Evolutionary conservation across 2,888 invertebrate genomes (phyloP).

Genomic region (Synanthedon vespiformis): DNA sequence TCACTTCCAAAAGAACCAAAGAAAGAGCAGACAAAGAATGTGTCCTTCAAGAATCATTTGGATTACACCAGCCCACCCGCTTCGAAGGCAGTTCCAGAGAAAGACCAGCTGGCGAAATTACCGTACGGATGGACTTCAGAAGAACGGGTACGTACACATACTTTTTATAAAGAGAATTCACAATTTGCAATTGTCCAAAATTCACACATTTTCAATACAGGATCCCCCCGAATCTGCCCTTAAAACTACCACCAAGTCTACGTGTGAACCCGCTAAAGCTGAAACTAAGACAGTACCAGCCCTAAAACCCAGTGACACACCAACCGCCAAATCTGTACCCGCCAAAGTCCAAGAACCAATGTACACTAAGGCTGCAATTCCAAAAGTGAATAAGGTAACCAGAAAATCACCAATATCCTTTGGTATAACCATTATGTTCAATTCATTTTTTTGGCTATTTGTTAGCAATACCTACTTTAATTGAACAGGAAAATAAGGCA

Average conservation of each 20-base stretch:
- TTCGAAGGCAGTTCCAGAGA: constrained; percentile 58
- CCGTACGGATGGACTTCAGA: constrained; percentile 61
- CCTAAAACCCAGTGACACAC: constrained; percentile 38
- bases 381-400: constrained; percentile 44
- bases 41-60: constrained; percentile 63
- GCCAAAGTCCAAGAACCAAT: constrained; percentile 53
- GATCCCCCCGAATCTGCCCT: constrained; percentile 38
- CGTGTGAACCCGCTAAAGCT: constrained; percentile 38
- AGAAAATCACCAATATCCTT: no score
- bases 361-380: constrained; percentile 51
- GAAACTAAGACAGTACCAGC: constrained; percentile 51
- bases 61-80: constrained; percentile 59
- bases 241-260: constrained; percentile 24
- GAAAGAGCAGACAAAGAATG: constrained; percentile 63
- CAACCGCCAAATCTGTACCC: constrained; percentile 42
- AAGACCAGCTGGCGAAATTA: constrained; percentile 61
- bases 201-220: constrained; percentile 12
- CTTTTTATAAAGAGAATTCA: neutral
- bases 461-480: no score
- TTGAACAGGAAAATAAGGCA: no score
- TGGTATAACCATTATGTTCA: no score
- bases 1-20: constrained; percentile 40
- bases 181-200: no score
- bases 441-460: no score
- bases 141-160: constrained; percentile 14